Percentiles rank a stretch among this genome's conserved stretches.
Evolutionary conservation across 1,140 invertebrate species (phyloP).

Genomic region (Apis florea): DNA sequence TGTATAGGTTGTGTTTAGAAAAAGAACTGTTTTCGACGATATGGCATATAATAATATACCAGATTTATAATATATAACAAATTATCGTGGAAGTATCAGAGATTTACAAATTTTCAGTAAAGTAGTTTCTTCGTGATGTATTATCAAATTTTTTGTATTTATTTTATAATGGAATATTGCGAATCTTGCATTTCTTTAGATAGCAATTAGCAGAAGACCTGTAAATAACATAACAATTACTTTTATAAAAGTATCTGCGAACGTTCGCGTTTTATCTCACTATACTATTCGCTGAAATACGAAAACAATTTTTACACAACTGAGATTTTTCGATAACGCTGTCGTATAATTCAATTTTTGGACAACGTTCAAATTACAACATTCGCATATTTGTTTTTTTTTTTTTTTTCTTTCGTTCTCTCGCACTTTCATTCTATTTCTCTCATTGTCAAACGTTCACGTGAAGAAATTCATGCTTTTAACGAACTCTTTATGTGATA

Average conservation of each 20-base stretch:
- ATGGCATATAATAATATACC: slow-evolving; percentile 62
- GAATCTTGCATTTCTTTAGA: slow-evolving; percentile 44
- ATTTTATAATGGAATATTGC: slow-evolving; percentile 39
- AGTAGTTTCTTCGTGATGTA: slow-evolving; percentile 40
- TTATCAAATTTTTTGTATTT: slow-evolving; percentile 60
- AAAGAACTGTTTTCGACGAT: slow-evolving; percentile 50
- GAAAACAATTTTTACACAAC: slow-evolving; percentile 45
- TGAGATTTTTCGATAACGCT: slow-evolving; percentile 34
- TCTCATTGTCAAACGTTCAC: slow-evolving; percentile 59
- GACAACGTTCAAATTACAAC: slow-evolving; percentile 25
- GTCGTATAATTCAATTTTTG: neutral
- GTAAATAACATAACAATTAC: slow-evolving; percentile 54
- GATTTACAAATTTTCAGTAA: slow-evolving; percentile 59
- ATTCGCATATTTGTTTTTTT: slow-evolving; percentile 3
- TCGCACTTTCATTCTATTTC: slow-evolving; percentile 3
- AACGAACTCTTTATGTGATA: slow-evolving; percentile 75
- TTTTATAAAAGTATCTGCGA: slow-evolving; percentile 62
- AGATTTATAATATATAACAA: slow-evolving; percentile 62
- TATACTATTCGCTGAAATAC: slow-evolving; percentile 40
- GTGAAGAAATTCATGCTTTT: slow-evolving; percentile 53
- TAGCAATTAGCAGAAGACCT: slow-evolving; percentile 50
- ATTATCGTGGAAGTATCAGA: slow-evolving; percentile 53
- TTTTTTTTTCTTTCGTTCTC: slow-evolving; percentile 4
- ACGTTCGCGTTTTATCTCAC: slow-evolving; percentile 42
- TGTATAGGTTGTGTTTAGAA: slow-evolving; percentile 50